These are phyloP conservation scores for Dysmachus trigonus DNA, from an alignment of 2,888 invertebrate species.

Conservation along the genomic window DNA sequence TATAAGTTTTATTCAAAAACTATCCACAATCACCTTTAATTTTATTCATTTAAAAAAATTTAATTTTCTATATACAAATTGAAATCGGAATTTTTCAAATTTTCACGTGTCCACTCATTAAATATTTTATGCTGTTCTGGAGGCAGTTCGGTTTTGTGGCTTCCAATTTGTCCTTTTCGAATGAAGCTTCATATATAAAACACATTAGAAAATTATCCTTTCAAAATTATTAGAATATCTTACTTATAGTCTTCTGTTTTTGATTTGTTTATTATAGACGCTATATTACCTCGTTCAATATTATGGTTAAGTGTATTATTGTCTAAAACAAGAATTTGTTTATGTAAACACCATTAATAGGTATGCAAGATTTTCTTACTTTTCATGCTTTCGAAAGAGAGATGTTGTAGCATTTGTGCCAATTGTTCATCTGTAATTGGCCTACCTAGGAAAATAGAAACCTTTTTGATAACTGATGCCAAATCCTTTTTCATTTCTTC, in stretches of 20 bases:
- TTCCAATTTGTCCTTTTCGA: constrained; percentile 12
- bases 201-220: neutral
- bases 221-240: neutral
- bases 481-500: constrained; percentile 56
- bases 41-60: neutral
- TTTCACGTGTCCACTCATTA: neutral
- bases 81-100: neutral
- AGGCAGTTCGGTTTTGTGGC: constrained; percentile 2
- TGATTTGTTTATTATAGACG: neutral
- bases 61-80: neutral
- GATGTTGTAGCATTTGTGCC: constrained; percentile 37
- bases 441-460: constrained; percentile 49
- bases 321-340: neutral
- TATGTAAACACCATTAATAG: neutral
- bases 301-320: neutral
- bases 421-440: constrained; percentile 40
- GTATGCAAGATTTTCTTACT: constrained; percentile 4
- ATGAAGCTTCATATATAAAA: neutral
- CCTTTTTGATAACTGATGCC: constrained; percentile 46
- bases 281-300: neutral
- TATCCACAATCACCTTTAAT: neutral
- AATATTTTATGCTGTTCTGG: neutral
- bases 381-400: constrained; percentile 51
- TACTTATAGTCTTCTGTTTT: neutral
- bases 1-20: too few species aligned